These are phyloP conservation scores for Brachyhypopomus occidentalis DNA, from an alignment of 2,113 vertebrate species.

Conservation along the genomic window DNA sequence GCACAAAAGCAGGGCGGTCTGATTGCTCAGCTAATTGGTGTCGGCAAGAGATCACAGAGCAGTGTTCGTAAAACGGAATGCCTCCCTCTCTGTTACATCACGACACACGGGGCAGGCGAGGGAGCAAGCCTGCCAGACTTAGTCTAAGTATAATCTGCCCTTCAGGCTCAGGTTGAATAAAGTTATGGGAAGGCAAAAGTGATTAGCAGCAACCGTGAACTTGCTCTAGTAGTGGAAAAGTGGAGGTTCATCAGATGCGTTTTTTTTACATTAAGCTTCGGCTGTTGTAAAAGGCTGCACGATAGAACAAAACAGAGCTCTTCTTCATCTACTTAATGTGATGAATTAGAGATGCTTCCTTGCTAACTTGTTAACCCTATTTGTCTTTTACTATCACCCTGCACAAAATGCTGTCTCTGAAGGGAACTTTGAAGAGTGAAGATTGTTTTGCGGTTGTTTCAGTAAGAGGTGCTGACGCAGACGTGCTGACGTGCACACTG, in stretches of 20 bases:
- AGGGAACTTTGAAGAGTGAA: no score
- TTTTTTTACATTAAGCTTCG: slow-evolving; percentile 21
- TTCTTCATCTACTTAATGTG: slow-evolving; percentile 29
- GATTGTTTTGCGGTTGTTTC: no score
- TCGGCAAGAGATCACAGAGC: slow-evolving; percentile 73
- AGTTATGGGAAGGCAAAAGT: background rate
- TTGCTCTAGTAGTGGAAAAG: background rate
- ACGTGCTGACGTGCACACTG: no score
- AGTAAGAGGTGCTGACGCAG: no score
- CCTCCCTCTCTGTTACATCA: slow-evolving; percentile 71
- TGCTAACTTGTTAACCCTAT: slow-evolving; percentile 57
- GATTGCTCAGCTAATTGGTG: slow-evolving; percentile 79
- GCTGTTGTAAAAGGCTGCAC: background rate
- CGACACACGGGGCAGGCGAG: slow-evolving; percentile 40
- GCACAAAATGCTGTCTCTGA: slow-evolving; percentile 52
- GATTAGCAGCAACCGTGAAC: background rate
- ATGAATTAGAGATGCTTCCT: slow-evolving; percentile 4
- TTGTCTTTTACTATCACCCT: slow-evolving; percentile 53
- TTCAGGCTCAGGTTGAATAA: background rate
- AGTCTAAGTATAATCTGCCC: background rate
- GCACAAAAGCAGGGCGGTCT: slow-evolving; percentile 69
- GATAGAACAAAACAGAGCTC: background rate
- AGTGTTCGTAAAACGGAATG: slow-evolving; percentile 63
- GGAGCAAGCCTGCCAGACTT: slow-evolving; percentile 55
- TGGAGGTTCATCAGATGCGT: background rate